Conservation (phyloP, 2,113 vertebrate genomes). For the Neotragus moschatus region DNA sequence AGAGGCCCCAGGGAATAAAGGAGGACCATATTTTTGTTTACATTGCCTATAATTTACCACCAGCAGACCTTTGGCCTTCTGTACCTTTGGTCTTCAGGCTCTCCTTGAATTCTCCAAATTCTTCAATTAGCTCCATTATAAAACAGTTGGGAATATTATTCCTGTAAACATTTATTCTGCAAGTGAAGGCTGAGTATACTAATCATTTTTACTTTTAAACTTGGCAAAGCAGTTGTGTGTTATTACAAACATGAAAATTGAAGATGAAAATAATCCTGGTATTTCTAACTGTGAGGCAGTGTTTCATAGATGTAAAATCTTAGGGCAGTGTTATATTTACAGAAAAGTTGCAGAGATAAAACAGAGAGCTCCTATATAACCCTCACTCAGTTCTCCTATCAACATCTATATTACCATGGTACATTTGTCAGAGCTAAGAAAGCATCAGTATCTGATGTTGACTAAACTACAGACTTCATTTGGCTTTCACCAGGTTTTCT, state of each 20-base stretch:
- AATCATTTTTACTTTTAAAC: neutral
- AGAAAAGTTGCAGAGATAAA: neutral
- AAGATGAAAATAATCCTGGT: neutral
- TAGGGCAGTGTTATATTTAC: neutral
- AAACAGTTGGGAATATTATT: neutral
- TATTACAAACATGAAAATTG: neutral
- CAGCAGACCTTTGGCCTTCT: neutral
- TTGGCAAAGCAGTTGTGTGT: neutral
- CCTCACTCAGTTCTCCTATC: neutral
- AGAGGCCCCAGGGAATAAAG: neutral
- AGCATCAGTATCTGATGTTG: neutral
- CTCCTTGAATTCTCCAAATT: neutral
- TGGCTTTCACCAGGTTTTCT: neutral
- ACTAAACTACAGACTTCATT: neutral
- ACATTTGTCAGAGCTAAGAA: neutral
- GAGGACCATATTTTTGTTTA: neutral
- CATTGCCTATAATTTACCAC: neutral
- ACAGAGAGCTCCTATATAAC: neutral
- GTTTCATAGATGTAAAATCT: constrained; percentile 6
- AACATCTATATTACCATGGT: neutral
- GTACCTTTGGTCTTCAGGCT: neutral
- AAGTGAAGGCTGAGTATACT: neutral
- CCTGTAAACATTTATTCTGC: neutral
- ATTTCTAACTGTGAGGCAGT: neutral
- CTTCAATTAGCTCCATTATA: neutral